phyloP scores from a whole-genome alignment of 2,797 vertebrate genomes.

The Lateolabrax maculatus region DNA sequence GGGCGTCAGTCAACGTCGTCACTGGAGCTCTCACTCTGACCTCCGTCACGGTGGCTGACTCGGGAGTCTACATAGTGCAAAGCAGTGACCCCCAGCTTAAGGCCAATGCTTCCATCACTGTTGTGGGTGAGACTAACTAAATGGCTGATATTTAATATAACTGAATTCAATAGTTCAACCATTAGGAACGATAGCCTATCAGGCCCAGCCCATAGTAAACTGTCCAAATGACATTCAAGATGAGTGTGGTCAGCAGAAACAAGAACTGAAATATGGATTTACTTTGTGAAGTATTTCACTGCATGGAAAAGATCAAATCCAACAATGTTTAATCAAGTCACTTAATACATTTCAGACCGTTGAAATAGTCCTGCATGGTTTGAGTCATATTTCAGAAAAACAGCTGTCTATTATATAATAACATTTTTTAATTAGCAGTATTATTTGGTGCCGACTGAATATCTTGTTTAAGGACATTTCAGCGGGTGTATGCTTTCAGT shows the following conservation, averaged over 20 bases:
- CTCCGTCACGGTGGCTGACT: conserved; percentile 57
- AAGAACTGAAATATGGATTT: neutral
- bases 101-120: conserved; percentile 58
- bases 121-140: conserved; percentile 65
- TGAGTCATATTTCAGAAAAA: neutral
- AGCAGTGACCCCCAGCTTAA: conserved; percentile 44
- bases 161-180: neutral
- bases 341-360: neutral
- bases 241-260: neutral
- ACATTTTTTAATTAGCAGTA: neutral
- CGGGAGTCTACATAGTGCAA: conserved; percentile 70
- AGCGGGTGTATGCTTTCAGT: neutral
- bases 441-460: neutral
- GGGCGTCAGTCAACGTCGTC: conserved; percentile 52
- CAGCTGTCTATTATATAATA: too few species aligned
- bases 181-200: neutral
- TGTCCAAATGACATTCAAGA: neutral
- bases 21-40: conserved; percentile 69
- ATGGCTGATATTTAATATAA: neutral
- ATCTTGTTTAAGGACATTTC: neutral
- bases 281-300: neutral
- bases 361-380: neutral
- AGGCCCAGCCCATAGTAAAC: neutral
- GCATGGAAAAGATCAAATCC: neutral
- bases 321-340: neutral